These are phyloP conservation scores for Mythimna loreyi DNA, from an alignment of 2,888 invertebrate genomes.

Conservation along the genomic window DNA sequence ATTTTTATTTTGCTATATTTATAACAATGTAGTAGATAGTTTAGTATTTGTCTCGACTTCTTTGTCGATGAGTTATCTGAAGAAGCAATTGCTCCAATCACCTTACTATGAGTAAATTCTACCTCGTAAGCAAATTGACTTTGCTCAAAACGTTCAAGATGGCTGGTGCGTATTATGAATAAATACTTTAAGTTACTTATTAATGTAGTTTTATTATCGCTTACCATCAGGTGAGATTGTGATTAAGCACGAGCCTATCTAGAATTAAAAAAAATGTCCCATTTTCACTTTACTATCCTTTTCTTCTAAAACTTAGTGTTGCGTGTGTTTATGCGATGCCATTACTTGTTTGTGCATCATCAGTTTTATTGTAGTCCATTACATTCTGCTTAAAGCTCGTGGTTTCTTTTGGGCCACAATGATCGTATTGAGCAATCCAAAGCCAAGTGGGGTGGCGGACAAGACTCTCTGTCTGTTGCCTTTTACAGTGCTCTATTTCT, in stretches of 20 bases:
- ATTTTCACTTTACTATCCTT: background rate
- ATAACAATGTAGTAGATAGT: slow-evolving; percentile 12
- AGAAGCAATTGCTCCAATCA: background rate
- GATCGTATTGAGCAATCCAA: too few relatives aligned
- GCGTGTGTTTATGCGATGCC: background rate
- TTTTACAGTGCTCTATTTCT: too few relatives aligned
- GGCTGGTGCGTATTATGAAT: slow-evolving; percentile 23
- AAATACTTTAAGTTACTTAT: slow-evolving; percentile 16
- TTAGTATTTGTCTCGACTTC: background rate
- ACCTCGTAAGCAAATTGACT: background rate
- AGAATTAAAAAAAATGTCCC: too few relatives aligned
- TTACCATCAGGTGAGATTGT: too few relatives aligned
- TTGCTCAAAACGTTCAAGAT: background rate
- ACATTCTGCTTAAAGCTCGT: too few relatives aligned
- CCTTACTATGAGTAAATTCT: background rate
- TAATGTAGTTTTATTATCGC: background rate
- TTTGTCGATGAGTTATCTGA: background rate
- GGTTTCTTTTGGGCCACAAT: too few relatives aligned
- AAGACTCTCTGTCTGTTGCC: too few relatives aligned
- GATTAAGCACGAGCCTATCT: too few relatives aligned
- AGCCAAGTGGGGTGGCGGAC: too few relatives aligned
- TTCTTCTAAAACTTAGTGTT: background rate
- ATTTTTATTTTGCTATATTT: slow-evolving; percentile 22
- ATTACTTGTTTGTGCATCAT: too few relatives aligned
- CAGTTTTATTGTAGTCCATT: too few relatives aligned